Percentiles rank a stretch among this genome's conserved stretches.
Conservation (phyloP, 23 tunicate genomes). For the Phallusia fumigata region DNA sequence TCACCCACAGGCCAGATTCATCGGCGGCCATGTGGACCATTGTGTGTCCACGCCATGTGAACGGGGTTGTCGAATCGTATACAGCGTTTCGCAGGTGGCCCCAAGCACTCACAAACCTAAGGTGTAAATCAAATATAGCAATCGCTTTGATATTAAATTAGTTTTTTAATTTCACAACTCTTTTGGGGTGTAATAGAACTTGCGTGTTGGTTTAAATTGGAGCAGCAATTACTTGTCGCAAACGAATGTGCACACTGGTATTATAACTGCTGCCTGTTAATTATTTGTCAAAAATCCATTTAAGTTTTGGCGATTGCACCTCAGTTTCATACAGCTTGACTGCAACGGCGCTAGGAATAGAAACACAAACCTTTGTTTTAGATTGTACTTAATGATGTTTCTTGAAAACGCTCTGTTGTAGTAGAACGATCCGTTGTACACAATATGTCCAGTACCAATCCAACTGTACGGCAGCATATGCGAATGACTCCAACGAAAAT, state of each 20-base stretch:
- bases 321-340: too few relatives aligned
- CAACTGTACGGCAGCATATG: conserved; percentile 83
- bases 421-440: conserved; percentile 92
- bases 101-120: conserved; percentile 87
- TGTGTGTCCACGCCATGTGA: conserved; percentile 86
- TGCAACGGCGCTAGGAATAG: too few relatives aligned
- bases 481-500: conserved; percentile 69
- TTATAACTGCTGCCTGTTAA: too few relatives aligned
- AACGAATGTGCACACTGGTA: too few relatives aligned
- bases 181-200: too few relatives aligned
- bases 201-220: too few relatives aligned
- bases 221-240: too few relatives aligned
- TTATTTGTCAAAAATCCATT: too few relatives aligned
- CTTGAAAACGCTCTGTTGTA: conserved; percentile 92
- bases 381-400: conserved; percentile 76
- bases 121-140: neutral
- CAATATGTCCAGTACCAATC: conserved; percentile 97
- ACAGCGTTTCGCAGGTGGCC: conserved; percentile 70
- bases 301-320: too few relatives aligned
- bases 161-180: too few relatives aligned
- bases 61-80: conserved; percentile 66
- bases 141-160: neutral
- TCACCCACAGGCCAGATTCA: conserved; percentile 80
- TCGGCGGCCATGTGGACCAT: conserved; percentile 84
- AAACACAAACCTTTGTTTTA: conserved; percentile 46